Conservation (phyloP, 2,797 vertebrate species). For the Odontamblyopus lacepedii region DNA sequence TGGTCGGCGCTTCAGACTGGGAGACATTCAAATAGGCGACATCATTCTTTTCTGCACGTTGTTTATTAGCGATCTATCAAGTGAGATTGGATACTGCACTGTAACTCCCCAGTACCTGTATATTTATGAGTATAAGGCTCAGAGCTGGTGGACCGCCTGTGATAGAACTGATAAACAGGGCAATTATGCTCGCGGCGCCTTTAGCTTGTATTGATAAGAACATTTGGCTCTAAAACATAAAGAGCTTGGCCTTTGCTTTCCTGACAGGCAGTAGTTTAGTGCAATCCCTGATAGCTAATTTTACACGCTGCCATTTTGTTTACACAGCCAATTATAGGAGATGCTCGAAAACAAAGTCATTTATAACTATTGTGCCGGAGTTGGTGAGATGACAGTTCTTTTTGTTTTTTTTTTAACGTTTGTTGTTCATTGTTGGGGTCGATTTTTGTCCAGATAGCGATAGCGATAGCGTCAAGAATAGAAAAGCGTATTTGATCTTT, state of each 20-base stretch:
- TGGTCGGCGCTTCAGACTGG: constrained; percentile 33
- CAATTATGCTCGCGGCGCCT: constrained; percentile 64
- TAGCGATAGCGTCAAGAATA: too few relatives aligned
- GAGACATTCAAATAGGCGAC: constrained; percentile 64
- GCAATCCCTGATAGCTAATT: constrained; percentile 22
- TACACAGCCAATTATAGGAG: constrained; percentile 30
- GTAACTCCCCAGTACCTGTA: constrained; percentile 60
- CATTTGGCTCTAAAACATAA: constrained; percentile 54
- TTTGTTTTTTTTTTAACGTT: background rate
- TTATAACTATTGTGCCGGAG: background rate
- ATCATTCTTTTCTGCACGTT: constrained; percentile 64
- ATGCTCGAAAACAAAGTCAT: constrained; percentile 10
- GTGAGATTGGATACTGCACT: constrained; percentile 52
- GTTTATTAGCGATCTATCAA: constrained; percentile 76
- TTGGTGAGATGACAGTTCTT: background rate
- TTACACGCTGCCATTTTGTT: constrained; percentile 22
- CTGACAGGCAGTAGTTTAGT: constrained; percentile 45
- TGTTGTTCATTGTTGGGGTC: background rate
- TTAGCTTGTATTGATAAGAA: constrained; percentile 66
- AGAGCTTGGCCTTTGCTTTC: constrained; percentile 45
- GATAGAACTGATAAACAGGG: constrained; percentile 78
- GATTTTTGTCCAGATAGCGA: too few relatives aligned
- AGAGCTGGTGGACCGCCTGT: constrained; percentile 64
- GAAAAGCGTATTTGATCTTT: background rate
- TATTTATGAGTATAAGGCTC: constrained; percentile 66